Base-by-base conservation (phyloP, 2,113 vertebrate genomes). In the Grammomys dolichurus region DNA sequence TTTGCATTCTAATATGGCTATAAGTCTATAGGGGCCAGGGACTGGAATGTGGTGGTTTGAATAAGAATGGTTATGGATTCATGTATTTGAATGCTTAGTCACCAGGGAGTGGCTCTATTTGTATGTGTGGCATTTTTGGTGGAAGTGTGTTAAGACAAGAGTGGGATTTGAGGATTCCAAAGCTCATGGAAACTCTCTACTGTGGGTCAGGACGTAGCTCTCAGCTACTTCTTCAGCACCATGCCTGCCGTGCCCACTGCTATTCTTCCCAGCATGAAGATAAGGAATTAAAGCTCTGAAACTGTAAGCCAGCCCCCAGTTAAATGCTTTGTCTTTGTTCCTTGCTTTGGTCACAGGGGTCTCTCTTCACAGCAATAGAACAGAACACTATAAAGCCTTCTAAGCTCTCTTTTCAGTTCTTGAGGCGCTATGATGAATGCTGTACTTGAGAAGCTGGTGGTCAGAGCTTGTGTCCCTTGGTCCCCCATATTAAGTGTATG, bases 391-490 rank as follows among this genome's bases (percentile, higher is more conserved):
- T 2, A 82, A 13, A 90, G 85, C 43, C 58, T 91, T 69, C 28
- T 51, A 87, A 76, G 16, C 40, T 8, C 87, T 26, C 48, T 77
- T 76, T 48, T 43, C 7, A 65, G 6, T 48, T 89, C 67, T 65
- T 75, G 67, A 82, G 69, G 60, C 89, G 90, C 94, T 95, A 65
- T 94, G 36, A 69, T 89, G 8, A 78, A n/a, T 87, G 14, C 46
- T 36, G 16, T 81, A 46, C n/a, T 56, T 81, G 58, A 31, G 36
- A 82, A 90, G 20, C 40, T 90, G 69, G 28, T 33, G 65, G 31
- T 65, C 28, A 31, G 65, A 67, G 65, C 65, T 33, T 67, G 65
- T 67, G 65, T 24, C 65, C 65, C 4, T 6, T 33, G 8, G 24
- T 10, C 40, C 56, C n/a, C 54, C 26, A 7, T 92, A 56, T 87